Base-by-base conservation (phyloP, 2,797 vertebrate genomes). In the Hypotaenidia okinawae region DNA sequence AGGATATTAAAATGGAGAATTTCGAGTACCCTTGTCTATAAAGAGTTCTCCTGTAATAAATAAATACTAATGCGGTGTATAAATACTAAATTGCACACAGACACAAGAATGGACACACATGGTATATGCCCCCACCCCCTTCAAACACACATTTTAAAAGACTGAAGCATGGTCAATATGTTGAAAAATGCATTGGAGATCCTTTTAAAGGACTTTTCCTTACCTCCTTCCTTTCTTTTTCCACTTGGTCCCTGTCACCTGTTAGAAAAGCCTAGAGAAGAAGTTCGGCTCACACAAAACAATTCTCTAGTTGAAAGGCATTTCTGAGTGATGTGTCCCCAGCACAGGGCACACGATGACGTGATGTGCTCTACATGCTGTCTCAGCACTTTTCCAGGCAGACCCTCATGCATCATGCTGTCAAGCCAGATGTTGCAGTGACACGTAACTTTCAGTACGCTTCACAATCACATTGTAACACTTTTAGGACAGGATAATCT, bases 321-420 rank as follows among this genome's bases (percentile, higher is more conserved):
- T 61, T 94, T 91, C 35, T 69, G 35, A 63, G 7, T 1, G 15
- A 1, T 22, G 0, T 58, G 63, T 70, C 13, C 27, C 30, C 16
- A 23, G 22, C 7, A 1, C 47, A 59, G 28, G n/a, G 27, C 27
- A 15, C 27, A 4, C 1, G 2, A 4, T 43, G n/a, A 4, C 1
- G 2, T 19, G 39, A 11, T 21, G 25, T 35, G 27, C 23, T 75
- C 32, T 57, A 4, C 7, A 0, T n/a, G 35, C 49, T n/a, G 13
- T 51, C 47, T 45, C 77, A 47, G 24, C 54, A 17, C 22, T n/a
- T 86, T 59, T 24, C 7, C 13, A n/a, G 43, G 24, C 58, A 70
- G 49, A 25, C 33, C 6, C 39, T 82, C 7, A 5, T 8, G 33
- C 30, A 9, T n/a, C 13, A 3, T 9, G 2, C 2, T 1, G 8